These are phyloP conservation scores for Lepilemur septentrionalis DNA, from an alignment of 2,797 vertebrate species.

Conservation along the genomic window DNA sequence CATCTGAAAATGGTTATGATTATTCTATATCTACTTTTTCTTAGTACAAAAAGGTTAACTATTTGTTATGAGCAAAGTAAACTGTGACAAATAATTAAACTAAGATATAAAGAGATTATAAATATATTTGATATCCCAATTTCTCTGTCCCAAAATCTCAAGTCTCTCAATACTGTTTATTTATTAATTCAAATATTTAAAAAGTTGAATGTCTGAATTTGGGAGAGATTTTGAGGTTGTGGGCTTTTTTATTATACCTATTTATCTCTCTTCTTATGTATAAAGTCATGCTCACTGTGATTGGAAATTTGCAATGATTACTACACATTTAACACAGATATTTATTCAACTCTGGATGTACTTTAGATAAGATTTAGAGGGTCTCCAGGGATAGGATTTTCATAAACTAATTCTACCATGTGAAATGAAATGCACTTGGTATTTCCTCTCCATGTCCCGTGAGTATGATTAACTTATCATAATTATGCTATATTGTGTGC, in stretches of 20 bases:
- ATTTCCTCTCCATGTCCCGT: neutral
- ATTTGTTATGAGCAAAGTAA: neutral
- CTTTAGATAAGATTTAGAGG: neutral
- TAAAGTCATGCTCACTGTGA: neutral
- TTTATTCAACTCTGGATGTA: slow-evolving; percentile 10
- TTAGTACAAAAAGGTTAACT: neutral
- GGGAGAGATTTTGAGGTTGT: neutral
- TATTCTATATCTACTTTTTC: neutral
- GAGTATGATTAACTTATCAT: slow-evolving; percentile 4
- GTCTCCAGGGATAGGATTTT: neutral
- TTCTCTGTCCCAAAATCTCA: neutral
- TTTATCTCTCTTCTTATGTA: neutral
- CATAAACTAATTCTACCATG: slow-evolving; percentile 13
- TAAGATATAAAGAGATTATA: neutral
- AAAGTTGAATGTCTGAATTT: neutral
- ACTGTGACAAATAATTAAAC: neutral
- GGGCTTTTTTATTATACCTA: neutral
- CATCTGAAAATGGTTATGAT: neutral
- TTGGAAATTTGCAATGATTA: slow-evolving; percentile 6
- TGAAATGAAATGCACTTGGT: slow-evolving; percentile 19
- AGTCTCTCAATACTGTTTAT: neutral
- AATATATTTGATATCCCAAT: neutral
- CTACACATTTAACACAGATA: neutral
- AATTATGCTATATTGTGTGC: neutral
- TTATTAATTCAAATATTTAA: neutral